Evolutionary conservation across 1,140 invertebrate genomes (phyloP), one percentile per base, ranked within the genome.

Genomic region (Probaryconus sp.): DNA sequence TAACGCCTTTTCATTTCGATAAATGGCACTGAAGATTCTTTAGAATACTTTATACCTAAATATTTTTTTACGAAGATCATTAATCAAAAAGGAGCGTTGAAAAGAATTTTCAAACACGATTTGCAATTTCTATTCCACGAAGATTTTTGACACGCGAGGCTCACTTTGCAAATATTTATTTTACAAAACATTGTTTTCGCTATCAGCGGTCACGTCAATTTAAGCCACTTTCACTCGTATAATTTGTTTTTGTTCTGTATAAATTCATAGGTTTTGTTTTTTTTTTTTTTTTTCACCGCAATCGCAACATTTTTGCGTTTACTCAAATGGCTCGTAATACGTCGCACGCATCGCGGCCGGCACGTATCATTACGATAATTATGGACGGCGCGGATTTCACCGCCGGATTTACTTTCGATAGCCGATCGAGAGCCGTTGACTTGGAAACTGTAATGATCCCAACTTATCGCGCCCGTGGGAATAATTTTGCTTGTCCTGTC

Each of bases 301-400:
- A 40, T 67, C 16, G 61, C 30, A 35, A 64, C 45, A 35, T 64
- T 64, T 53, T 45, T 35, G 24, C 20, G 38, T 11, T 30, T n/a
- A 9, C 37, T 16, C 40, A 65, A 55, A 55, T 33, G 14, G 16
- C 14, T 48, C 50, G 24, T 53, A 65, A 67, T 56, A 47, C 43
- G 51, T 60, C 55, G 65, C 47, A 69, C 65, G 55, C 65, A 35
- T 69, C 48, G 14, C 11, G 43, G 2, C 30, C 7, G 14, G 21
- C 55, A 31, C 38, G 55, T 69, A 60, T 69, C 47, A 60, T 69
- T 69, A 69, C 55, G 37, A 69, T 69, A 60, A 69, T 69, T 60
- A 60, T 60, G 53, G 5, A 31, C 47, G 16, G 10, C 55, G 14
- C 26, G 35, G 55, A n/a, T 69, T 69, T 69, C 65, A 69, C 65